A percentile compares a stretch with the other conserved stretches of the same genome.
Conservation (phyloP, 2,797 vertebrate genomes). For the Nothura maculosa region DNA sequence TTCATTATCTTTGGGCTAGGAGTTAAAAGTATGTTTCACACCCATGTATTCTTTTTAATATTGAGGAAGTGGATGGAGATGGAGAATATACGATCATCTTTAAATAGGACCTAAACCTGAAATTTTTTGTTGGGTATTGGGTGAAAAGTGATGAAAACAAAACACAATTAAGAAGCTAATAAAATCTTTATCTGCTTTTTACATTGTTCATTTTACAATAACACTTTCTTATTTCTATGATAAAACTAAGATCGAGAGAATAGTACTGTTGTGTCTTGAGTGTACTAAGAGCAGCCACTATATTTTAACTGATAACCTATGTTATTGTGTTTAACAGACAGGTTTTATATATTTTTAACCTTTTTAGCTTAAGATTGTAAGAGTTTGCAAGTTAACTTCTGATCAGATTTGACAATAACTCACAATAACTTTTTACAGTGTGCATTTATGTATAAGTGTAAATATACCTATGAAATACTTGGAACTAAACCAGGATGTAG, state of each 20-base stretch:
- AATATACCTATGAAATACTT: neutral
- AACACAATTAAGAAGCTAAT: slow-evolving; percentile 9
- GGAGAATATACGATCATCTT: neutral
- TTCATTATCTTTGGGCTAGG: neutral
- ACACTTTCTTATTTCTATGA: neutral
- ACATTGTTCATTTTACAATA: neutral
- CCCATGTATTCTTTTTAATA: slow-evolving; percentile 26
- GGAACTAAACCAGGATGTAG: neutral
- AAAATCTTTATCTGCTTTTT: neutral
- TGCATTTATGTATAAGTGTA: neutral
- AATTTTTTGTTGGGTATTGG: neutral
- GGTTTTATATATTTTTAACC: neutral
- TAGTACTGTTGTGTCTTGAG: neutral
- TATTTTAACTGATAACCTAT: slow-evolving; percentile 15
- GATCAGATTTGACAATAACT: neutral
- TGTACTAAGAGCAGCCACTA: neutral
- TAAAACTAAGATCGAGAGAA: neutral
- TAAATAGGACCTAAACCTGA: slow-evolving; percentile 40
- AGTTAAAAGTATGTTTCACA: slow-evolving; percentile 42
- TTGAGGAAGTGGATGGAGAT: slow-evolving; percentile 14
- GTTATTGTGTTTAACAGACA: slow-evolving; percentile 37
- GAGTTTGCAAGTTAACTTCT: neutral
- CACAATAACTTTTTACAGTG: neutral
- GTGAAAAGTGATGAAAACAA: slow-evolving; percentile 13
- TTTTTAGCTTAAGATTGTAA: neutral